Evolutionary conservation across 2,888 invertebrate species (phyloP).

Genomic region (Morinoia aosen): DNA sequence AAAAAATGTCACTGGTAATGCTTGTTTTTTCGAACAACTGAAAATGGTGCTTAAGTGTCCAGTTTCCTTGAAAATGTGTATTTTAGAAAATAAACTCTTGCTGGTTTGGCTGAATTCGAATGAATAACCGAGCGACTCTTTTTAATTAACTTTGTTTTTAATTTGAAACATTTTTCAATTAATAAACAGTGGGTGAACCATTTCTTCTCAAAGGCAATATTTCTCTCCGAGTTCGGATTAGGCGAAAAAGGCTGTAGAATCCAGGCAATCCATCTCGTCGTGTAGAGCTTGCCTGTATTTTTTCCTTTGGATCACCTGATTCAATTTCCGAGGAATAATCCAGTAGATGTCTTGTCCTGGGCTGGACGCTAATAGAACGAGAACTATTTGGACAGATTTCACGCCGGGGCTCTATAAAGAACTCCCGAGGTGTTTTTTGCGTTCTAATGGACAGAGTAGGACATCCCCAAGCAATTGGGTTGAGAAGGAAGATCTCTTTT

Average conservation of each 20-base stretch:
- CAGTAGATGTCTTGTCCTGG: conserved; percentile 1
- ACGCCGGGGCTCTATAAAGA: conserved; percentile 18
- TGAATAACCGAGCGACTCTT: neutral
- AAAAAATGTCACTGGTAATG: no score
- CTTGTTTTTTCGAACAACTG: no score
- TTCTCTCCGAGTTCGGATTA: neutral
- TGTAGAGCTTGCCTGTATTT: neutral
- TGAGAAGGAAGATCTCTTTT: neutral
- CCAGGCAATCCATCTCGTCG: neutral
- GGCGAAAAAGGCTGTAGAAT: neutral
- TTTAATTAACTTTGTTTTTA: neutral
- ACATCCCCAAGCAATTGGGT: neutral
- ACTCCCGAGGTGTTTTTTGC: neutral
- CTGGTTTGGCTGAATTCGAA: neutral
- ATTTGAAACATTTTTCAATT: neutral
- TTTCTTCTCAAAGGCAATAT: neutral
- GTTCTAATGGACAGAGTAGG: neutral
- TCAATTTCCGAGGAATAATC: conserved; percentile 35
- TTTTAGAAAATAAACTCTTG: neutral
- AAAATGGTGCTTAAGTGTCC: no score
- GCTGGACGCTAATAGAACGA: conserved; percentile 37
- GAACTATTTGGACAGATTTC: conserved; percentile 34
- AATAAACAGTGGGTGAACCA: neutral
- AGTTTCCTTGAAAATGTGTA: neutral
- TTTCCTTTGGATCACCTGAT: conserved; percentile 1